phyloP scores from a whole-genome alignment of 2,888 invertebrate genomes.

The Orchesellides sinensis region DNA sequence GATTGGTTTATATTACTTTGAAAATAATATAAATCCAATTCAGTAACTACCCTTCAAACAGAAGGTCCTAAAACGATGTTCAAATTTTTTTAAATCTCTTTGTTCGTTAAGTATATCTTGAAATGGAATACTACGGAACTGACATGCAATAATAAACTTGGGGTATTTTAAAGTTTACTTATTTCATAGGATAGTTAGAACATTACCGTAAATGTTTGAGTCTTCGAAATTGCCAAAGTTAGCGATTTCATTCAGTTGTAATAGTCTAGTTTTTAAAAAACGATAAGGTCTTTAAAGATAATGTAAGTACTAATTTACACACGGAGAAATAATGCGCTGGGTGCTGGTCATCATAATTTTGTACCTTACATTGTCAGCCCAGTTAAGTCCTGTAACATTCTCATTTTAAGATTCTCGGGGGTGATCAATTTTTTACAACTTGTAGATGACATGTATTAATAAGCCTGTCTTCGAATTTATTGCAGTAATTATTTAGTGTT shows the following conservation, averaged over 20 bases:
- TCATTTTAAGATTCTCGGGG: slow-evolving; percentile 52
- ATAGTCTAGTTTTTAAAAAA: slow-evolving; percentile 12
- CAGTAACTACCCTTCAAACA: background rate
- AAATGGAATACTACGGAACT: slow-evolving; percentile 60
- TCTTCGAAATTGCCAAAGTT: slow-evolving; percentile 68
- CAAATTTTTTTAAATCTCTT: too few species aligned
- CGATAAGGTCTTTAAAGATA: slow-evolving; percentile 6
- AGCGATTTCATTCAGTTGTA: slow-evolving; percentile 64
- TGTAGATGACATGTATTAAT: background rate
- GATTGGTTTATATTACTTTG: background rate
- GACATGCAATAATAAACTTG: slow-evolving; percentile 66
- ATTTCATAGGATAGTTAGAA: slow-evolving; percentile 39
- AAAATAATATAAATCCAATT: background rate
- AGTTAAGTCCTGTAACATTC: slow-evolving; percentile 62
- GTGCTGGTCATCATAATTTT: slow-evolving; percentile 58
- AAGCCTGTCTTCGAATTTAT: slow-evolving; percentile 2
- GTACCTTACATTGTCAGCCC: slow-evolving; percentile 27
- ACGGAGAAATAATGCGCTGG: slow-evolving; percentile 43
- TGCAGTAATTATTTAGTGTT: background rate
- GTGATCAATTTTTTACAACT: background rate
- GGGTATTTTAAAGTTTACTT: slow-evolving; percentile 62
- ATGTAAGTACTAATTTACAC: slow-evolving; percentile 32
- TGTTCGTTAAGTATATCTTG: slow-evolving; percentile 30
- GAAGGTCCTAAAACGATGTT: slow-evolving; percentile 1
- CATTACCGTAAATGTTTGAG: slow-evolving; percentile 60